Evolutionary conservation across 2,113 vertebrate genomes (phyloP), one percentile per base, ranked within the genome.

Genomic region (Odobenus rosmarus): DNA sequence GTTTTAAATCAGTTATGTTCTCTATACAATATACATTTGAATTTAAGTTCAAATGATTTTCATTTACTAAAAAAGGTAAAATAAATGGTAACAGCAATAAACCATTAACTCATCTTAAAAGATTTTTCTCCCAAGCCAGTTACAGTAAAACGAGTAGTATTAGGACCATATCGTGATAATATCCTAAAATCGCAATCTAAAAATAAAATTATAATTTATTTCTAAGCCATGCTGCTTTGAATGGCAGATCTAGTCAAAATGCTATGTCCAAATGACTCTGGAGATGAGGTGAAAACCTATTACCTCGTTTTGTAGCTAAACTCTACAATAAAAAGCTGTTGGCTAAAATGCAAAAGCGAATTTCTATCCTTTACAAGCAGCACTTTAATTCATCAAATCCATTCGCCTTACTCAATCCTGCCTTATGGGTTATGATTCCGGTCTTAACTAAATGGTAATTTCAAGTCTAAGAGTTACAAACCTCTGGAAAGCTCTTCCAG

Each of bases 401-500:
- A 92, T 88, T 94, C 97, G 96, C 95, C 97, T 96, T 97, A 94
- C 92, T 97, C 95, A 97, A 94, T 96, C 89, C 97, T 96, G 94
- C 90, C 96, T 98, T 69, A 96, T 79, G 95, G 85, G 96, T 81
- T 97, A 49, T 77, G 83, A 95, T 92, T 97, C 98, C 98, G 94
- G 95, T 98, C 98, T 98, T 97, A 94, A 96, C 61, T 95, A 95
- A 96, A 97, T 13, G 9, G 36, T 76, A 51, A 69, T 85, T 91
- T 95, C 53, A 79, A 61, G 28, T 71, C 11, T 77, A 97, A 98
- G 95, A 98, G 96, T 98, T 95, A 98, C 96, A 98, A 97, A 96
- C 85, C 74, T 98, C 97, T 95, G 89, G 96, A 97, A 98, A 96
- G 76, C 97, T 98, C 97, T 98, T 96, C 96, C 96, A 98, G 97